Evolutionary conservation across 2,113 vertebrate species (phyloP).

Genomic region (Lophotis ruficrista): DNA sequence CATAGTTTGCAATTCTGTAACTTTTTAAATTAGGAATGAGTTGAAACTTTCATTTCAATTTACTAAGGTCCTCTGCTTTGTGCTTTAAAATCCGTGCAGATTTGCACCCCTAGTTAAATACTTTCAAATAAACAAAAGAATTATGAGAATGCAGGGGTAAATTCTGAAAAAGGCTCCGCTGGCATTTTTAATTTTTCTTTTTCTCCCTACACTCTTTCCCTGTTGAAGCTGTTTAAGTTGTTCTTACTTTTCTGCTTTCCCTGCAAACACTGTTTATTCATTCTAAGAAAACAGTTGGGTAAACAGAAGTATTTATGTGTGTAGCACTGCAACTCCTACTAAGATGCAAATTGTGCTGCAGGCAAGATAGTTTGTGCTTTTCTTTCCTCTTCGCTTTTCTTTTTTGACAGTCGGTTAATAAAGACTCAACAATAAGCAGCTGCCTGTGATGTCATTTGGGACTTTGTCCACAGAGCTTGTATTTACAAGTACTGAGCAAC

Average conservation of each 20-base stretch:
- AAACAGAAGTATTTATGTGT: constrained; percentile 68
- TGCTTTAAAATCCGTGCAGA: not conserved
- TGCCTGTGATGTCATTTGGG: constrained; percentile 85
- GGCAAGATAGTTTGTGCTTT: constrained; percentile 72
- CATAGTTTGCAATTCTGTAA: not conserved
- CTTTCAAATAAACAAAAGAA: not conserved
- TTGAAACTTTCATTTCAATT: not conserved
- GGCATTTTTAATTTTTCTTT: not conserved
- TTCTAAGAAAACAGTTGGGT: constrained; percentile 59
- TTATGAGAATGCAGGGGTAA: constrained; percentile 23
- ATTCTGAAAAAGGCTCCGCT: not conserved
- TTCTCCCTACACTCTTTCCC: not conserved
- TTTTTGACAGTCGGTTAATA: constrained; percentile 83
- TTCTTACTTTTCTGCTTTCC: constrained; percentile 39
- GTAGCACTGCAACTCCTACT: constrained; percentile 54
- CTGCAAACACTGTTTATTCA: constrained; percentile 34
- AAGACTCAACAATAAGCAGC: constrained; percentile 86
- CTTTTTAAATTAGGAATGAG: not conserved
- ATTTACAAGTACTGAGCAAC: constrained; percentile 81
- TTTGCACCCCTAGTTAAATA: not conserved
- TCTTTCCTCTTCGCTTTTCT: constrained; percentile 56
- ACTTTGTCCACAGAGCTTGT: constrained; percentile 84
- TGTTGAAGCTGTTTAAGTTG: not conserved
- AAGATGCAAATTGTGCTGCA: constrained; percentile 66
- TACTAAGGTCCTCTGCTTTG: not conserved